Conservation (phyloP, 2,113 vertebrate genomes). For the Orthonyx spaldingii region DNA sequence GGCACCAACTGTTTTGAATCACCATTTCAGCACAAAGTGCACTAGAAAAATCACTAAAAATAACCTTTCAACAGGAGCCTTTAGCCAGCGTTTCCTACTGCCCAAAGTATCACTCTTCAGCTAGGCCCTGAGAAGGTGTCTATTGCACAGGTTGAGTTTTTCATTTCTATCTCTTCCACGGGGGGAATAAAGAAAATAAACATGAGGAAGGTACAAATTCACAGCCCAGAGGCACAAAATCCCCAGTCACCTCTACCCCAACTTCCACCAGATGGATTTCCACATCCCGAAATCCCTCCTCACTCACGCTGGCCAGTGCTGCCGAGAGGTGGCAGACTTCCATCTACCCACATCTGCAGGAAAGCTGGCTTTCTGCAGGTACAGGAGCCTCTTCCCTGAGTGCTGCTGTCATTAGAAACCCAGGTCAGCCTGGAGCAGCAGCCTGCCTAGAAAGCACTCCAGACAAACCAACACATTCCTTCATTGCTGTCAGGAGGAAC, state of each 20-base stretch:
- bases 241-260: neutral
- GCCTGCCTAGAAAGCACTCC: neutral
- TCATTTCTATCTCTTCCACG: neutral
- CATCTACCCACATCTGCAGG: neutral
- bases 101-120: neutral
- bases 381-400: neutral
- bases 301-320: fast-evolving
- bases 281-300: neutral
- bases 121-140: neutral
- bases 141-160: neutral
- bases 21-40: neutral
- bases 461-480: neutral
- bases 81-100: fast-evolving
- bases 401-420: neutral
- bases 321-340: slow-evolving; percentile 64
- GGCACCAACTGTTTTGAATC: neutral
- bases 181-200: neutral
- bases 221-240: neutral
- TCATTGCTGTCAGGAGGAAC: fast-evolving
- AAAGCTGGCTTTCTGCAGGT: neutral
- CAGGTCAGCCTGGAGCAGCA: neutral
- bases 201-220: neutral
- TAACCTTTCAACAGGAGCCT: neutral
- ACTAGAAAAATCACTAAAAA: neutral
- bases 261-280: neutral